Base-by-base conservation (phyloP, 2,888 invertebrate genomes). In the Pachycephus smyrnensis region DNA sequence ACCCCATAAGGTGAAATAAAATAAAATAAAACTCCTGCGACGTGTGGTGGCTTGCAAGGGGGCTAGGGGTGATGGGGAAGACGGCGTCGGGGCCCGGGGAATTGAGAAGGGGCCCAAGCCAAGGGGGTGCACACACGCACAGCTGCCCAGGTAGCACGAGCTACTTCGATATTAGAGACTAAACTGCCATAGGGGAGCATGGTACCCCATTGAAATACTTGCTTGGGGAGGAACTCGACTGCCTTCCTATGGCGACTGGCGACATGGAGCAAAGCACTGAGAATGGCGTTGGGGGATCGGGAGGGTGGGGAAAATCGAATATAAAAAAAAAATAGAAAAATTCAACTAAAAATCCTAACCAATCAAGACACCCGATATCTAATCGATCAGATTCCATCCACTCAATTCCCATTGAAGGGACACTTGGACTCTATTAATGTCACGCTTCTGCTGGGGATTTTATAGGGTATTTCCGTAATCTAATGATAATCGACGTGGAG, bases 131-230 rank as follows among this genome's bases (percentile, higher is more conserved):
- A 77, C 88, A 86, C 86, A 85, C 84, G 84, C 83, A 87, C 90
- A 90, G 90, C 90, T 90, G 90, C 89, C 88, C 89, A 90, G 90
- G 90, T 90, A 87, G 88, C 90, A 88, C 89, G 90, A 88, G 89
- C 90, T 90, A 88, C 89, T 88, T 86, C 85, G 86, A 89, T 86
- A 88, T 89, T 89, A 37, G 37, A 76, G 35, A 33, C 71, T 71
- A 71, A 71, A 71, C 71, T 71, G 23, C 71, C 71, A 33, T 32
- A 31, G 71, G 71, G 71, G 71, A 33, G 71, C 33, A 33, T 71
- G 71, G 32, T 31, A 31, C 12, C 71, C 73, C 77, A 86, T 83
- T 86, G 85, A 85, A 85, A 78, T 74, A 75, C 76, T 77, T 79
- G 85, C 80, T 84, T 85, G 86, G 86, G 84, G 85, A 84, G 88